These are phyloP conservation scores for Poeciliopsis gracilis DNA, from an alignment of 2,797 vertebrate species.

Conservation along the genomic window DNA sequence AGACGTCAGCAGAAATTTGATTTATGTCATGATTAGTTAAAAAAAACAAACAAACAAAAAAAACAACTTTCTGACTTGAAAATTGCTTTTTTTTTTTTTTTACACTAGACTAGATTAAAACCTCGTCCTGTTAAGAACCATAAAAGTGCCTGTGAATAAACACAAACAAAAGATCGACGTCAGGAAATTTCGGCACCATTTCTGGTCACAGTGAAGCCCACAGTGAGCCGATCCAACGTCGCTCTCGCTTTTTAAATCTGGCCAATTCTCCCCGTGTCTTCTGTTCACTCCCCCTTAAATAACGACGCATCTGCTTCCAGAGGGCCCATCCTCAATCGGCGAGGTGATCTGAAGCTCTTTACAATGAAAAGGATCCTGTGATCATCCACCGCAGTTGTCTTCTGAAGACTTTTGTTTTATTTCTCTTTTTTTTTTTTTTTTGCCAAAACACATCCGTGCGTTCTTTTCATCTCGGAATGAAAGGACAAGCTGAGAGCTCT, in stretches of 20 bases:
- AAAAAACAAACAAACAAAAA: background rate
- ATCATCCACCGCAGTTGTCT: slow-evolving; percentile 2
- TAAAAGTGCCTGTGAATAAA: background rate
- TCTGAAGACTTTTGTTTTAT: background rate
- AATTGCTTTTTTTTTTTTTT: background rate
- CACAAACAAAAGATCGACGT: no score
- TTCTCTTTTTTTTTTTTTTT: background rate
- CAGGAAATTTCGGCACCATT: background rate
- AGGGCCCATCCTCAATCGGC: background rate
- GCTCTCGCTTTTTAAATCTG: background rate
- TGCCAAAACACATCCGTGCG: background rate
- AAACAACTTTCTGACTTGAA: background rate
- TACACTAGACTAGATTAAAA: background rate
- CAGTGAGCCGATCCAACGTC: background rate
- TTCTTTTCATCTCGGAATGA: background rate
- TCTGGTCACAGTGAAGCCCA: no score
- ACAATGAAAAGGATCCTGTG: slow-evolving; percentile 8
- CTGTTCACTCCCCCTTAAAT: background rate
- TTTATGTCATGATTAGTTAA: background rate
- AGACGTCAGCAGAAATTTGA: background rate
- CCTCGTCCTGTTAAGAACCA: background rate
- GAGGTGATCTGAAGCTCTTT: background rate
- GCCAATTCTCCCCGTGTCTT: background rate
- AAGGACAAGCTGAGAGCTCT: background rate
- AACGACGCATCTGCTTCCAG: background rate